A percentile compares a stretch with the other conserved stretches of the same genome.
phyloP scores from a whole-genome alignment of 2,888 invertebrate genomes.

The Teinopalpus imperialis region DNA sequence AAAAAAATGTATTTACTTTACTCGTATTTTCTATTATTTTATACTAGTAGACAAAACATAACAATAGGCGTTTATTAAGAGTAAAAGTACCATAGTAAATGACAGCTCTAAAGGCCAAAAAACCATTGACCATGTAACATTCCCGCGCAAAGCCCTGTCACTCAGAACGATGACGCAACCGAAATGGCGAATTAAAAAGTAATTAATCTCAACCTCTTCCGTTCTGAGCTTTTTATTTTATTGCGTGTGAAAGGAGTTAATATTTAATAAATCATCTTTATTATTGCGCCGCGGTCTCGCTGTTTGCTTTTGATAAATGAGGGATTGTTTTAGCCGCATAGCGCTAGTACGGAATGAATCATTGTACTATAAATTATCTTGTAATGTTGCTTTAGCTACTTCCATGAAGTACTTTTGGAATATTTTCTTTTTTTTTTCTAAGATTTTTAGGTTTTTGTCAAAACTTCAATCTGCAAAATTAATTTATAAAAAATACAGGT shows the following conservation, averaged over 20 bases:
- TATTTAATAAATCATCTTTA: conserved; percentile 57
- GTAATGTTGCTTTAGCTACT: background rate
- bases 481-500: no score
- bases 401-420: no score
- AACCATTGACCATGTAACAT: conserved; percentile 34
- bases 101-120: conserved; percentile 27
- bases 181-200: conserved; percentile 75
- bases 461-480: no score
- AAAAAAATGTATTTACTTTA: no score
- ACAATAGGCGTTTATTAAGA: background rate
- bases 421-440: no score
- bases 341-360: conserved; percentile 15
- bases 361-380: conserved; percentile 12
- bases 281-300: conserved; percentile 29
- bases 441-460: no score
- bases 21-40: no score
- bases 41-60: no score
- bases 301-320: conserved; percentile 41
- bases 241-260: conserved; percentile 63
- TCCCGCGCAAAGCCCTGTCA: conserved; percentile 44
- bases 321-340: conserved; percentile 33
- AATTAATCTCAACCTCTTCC: conserved; percentile 64
- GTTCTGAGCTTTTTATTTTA: conserved; percentile 54
- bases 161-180: conserved; percentile 47
- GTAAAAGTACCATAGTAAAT: conserved; percentile 6